Evolutionary conservation across 2,888 invertebrate genomes (phyloP), one percentile per base, ranked within the genome.

Genomic region (Pseudococcus longispinus): DNA sequence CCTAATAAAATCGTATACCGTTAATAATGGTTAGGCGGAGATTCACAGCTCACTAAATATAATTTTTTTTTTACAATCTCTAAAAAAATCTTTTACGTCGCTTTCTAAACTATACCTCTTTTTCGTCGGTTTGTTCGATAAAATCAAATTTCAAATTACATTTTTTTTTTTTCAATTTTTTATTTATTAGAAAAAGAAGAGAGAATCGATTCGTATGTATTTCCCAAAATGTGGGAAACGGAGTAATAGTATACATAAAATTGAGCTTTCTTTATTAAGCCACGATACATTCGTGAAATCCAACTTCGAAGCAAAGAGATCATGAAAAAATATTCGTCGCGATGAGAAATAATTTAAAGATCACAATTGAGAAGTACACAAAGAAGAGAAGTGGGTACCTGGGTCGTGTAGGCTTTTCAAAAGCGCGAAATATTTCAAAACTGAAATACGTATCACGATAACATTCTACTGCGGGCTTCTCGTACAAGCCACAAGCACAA

Each of bases 1-100:
- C 51, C 65, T 55, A 60, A 70, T 26, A 87, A 84, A 87, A 83
- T 83, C 87, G 83, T 86, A 86, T 86, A 86, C 85, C 44, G 65
- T 84, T 55, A 60, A 84, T 85, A 20, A 85, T 85, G 85, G 85
- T 85, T 85, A 86, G 86, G 86, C 86, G 77, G 86, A 86, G 86
- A 77, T 86, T 86, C 86, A 86, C 86, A 86, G 86, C 86, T 77
- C 86, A 37, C 86, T 86, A 86, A 86, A 86, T 60, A 60, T 84
- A 42, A 51, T 84, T 84, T 80, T 80, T 77, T 74, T 42, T 80
- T 70, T 70, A 18, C 32, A 70, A 70, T 70, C 29, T 70, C 29
- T 29, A 70, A 18, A 29, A 70, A 70, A 70, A 29, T 32, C 29
- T 65, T 9, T 37, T 37, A 37, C 26, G 65, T 26, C 26, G 15